These are phyloP conservation scores for Hyles lineata DNA, from an alignment of 2,888 invertebrate species.

Conservation along the genomic window DNA sequence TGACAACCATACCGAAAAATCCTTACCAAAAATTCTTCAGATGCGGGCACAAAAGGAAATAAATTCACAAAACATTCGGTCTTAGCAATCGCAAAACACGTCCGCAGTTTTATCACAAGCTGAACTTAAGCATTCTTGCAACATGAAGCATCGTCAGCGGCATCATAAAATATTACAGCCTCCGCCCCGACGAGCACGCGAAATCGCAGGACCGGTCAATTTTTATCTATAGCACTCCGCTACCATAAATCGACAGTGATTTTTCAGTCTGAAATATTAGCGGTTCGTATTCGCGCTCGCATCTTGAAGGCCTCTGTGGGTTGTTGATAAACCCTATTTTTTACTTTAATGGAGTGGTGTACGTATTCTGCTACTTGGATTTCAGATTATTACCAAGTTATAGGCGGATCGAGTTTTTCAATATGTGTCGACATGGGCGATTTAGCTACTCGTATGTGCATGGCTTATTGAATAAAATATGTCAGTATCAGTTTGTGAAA, in stretches of 20 bases:
- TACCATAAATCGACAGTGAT: constrained; percentile 73
- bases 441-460: no score
- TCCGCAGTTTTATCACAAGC: constrained; percentile 2
- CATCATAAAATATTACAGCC: constrained; percentile 44
- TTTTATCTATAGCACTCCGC: constrained; percentile 71
- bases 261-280: constrained; percentile 74
- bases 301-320: constrained; percentile 59
- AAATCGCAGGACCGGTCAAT: constrained; percentile 64
- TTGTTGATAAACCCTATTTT: constrained; percentile 62
- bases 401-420: neutral
- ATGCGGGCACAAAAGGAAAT: neutral
- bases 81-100: neutral
- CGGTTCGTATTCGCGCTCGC: constrained; percentile 67
- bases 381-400: neutral
- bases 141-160: constrained; percentile 28
- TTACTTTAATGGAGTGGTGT: neutral
- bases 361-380: neutral
- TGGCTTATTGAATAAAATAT: no score
- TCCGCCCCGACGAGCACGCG: constrained; percentile 39
- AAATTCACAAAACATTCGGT: neutral
- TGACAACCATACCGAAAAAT: no score
- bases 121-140: constrained; percentile 15
- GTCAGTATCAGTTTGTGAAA: no score
- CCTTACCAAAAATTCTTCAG: no score
- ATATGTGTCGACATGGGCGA: no score